Conservation (phyloP, 2,797 vertebrate species). For the Tenualosa ilisha region DNA sequence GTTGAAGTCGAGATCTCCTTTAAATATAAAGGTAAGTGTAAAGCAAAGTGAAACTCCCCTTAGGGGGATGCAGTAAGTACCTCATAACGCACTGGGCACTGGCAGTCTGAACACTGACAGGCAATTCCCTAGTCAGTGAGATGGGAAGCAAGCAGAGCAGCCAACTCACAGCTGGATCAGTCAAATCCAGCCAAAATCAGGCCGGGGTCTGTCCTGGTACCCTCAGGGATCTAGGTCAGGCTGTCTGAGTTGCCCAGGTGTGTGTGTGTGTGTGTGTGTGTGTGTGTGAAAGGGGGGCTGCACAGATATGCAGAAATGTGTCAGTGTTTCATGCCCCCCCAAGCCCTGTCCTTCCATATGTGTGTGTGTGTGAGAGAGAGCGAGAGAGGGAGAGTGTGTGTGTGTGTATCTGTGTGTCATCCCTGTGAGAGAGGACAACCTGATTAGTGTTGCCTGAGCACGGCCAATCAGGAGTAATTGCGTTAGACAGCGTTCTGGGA, state of each 20-base stretch:
- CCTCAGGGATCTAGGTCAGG: neutral
- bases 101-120: no score
- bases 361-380: constrained; percentile 24
- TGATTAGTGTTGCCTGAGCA: constrained; percentile 56
- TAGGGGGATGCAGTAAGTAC: no score
- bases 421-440: constrained; percentile 42
- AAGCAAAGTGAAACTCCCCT: no score
- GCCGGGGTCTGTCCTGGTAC: neutral
- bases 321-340: neutral
- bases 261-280: constrained; percentile 37
- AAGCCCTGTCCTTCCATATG: neutral
- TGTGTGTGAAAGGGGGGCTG: neutral
- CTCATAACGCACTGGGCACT: no score
- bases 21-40: no score
- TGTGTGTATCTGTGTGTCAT: constrained; percentile 37
- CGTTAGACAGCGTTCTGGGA: constrained; percentile 57
- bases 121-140: neutral
- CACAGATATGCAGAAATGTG: neutral
- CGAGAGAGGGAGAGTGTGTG: neutral
- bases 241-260: neutral
- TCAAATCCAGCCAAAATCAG: neutral
- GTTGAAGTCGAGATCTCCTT: no score
- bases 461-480: constrained; percentile 53
- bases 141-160: neutral
- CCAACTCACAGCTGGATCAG: neutral